phyloP scores from a whole-genome alignment of 1,140 invertebrate species.

The Aphelenchoides besseyi region DNA sequence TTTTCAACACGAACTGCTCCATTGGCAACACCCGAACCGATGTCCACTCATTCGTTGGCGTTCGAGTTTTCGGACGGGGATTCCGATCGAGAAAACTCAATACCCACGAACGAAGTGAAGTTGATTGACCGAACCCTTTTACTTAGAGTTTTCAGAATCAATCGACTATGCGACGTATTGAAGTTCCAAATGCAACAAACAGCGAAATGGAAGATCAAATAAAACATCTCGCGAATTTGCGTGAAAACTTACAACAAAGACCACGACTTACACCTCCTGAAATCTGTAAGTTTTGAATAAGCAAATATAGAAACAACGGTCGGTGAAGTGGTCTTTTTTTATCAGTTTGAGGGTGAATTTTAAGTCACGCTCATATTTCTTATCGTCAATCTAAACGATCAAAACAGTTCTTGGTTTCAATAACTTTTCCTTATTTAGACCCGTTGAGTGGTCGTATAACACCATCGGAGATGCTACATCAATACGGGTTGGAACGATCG shows the following conservation, averaged over 20 bases:
- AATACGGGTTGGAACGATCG: constrained; percentile 28
- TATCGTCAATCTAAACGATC: background rate
- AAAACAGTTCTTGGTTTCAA: background rate
- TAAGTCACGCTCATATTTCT: background rate
- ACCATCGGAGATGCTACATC: constrained; percentile 18
- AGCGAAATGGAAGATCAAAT: background rate
- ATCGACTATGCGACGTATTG: background rate
- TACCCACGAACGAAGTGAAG: background rate
- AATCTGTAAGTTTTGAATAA: constrained; percentile 12
- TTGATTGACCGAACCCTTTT: background rate
- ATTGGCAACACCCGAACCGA: constrained; percentile 16
- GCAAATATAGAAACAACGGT: background rate
- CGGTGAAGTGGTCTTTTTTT: background rate
- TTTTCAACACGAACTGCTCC: constrained; percentile 4
- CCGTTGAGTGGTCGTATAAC: constrained; percentile 16
- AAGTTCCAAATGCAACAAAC: background rate
- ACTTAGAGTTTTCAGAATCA: background rate
- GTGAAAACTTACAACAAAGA: background rate
- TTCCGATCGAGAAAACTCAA: constrained; percentile 6
- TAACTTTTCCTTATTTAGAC: background rate
- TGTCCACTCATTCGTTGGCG: constrained; percentile 12
- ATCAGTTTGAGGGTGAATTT: background rate
- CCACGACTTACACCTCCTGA: constrained; percentile 2
- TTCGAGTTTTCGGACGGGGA: constrained; percentile 12
- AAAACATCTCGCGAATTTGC: background rate